Conservation (phyloP, 37 sponge, comb jelly and placozoan genomes). For the Haliclona indistincta region DNA sequence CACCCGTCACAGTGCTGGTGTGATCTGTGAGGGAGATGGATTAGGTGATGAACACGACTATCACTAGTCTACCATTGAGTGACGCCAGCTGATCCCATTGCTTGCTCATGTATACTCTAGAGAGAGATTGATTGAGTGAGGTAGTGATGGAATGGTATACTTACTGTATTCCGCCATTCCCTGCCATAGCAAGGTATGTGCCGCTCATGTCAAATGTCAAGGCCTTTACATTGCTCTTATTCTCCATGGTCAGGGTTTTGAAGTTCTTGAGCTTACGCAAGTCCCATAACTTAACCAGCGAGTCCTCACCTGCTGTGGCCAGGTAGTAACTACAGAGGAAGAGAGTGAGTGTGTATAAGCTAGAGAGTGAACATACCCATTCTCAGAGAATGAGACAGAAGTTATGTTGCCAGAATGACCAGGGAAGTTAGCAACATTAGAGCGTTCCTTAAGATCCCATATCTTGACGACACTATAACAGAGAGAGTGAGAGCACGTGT, state of each 20-base stretch:
- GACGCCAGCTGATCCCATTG: conserved; percentile 83
- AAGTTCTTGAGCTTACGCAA: conserved; percentile 98
- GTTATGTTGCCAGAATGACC: conserved; percentile 92
- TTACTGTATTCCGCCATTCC: conserved; percentile 92
- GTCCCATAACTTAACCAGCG: conserved; percentile 96
- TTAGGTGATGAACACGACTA: too few species aligned
- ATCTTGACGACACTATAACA: conserved; percentile 86
- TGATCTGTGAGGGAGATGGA: conserved; percentile 87
- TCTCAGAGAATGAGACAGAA: conserved; percentile 97
- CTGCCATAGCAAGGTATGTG: conserved; percentile 92
- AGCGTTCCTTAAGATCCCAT: conserved; percentile 97
- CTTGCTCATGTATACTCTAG: conserved; percentile 81
- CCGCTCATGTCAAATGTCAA: conserved; percentile 96
- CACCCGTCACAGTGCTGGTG: conserved; percentile 77
- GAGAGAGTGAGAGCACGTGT: background rate
- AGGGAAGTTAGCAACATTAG: conserved; percentile 99
- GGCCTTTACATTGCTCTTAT: conserved; percentile 76
- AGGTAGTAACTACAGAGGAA: conserved; percentile 81
- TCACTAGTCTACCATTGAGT: conserved; percentile 51
- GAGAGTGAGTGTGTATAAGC: background rate
- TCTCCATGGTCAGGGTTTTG: conserved; percentile 88
- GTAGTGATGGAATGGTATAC: background rate
- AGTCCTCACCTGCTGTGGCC: conserved; percentile 94
- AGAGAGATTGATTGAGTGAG: background rate
- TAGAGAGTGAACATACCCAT: conserved; percentile 68